These are phyloP conservation scores for Heliconius hewitsoni DNA, from an alignment of 1,140 invertebrate species.

Conservation along the genomic window DNA sequence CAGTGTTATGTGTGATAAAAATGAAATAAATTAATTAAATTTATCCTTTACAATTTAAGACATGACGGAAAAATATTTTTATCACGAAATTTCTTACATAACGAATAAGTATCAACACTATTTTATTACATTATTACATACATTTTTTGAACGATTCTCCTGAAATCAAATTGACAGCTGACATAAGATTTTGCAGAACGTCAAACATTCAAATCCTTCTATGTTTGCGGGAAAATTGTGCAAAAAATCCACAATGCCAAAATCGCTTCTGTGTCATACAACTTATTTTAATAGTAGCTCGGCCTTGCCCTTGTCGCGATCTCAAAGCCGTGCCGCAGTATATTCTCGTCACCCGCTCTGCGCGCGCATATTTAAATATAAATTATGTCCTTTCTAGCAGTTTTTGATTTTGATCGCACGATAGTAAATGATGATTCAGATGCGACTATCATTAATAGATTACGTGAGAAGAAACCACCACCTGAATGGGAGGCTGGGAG, in stretches of 20 bases:
- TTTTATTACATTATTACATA: background rate
- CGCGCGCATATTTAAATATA: conserved; percentile 49
- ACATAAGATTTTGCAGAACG: background rate
- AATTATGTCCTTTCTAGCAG: conserved; percentile 57
- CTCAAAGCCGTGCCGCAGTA: conserved; percentile 19
- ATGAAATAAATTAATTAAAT: background rate
- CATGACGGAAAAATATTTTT: background rate
- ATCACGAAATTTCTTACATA: background rate
- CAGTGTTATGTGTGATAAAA: background rate
- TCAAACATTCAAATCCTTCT: conserved; percentile 26
- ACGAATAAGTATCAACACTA: background rate
- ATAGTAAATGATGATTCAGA: conserved; percentile 73
- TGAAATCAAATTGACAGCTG: conserved; percentile 13
- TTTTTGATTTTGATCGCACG: conserved; percentile 77
- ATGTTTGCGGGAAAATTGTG: conserved; percentile 30
- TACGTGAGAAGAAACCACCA: conserved; percentile 66
- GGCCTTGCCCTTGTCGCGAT: conserved; percentile 12
- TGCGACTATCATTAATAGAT: conserved; percentile 68
- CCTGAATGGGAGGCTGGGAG: conserved; percentile 65
- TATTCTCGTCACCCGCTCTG: conserved; percentile 13
- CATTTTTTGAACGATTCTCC: background rate
- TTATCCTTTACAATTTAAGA: background rate
- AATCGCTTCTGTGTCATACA: conserved; percentile 23
- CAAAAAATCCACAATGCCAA: conserved; percentile 31
- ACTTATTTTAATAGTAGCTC: conserved; percentile 7